A percentile compares a stretch with the other conserved stretches of the same genome.
These are phyloP conservation scores for Nephotettix cincticeps DNA, from an alignment of 1,140 invertebrate genomes.

Conservation along the genomic window DNA sequence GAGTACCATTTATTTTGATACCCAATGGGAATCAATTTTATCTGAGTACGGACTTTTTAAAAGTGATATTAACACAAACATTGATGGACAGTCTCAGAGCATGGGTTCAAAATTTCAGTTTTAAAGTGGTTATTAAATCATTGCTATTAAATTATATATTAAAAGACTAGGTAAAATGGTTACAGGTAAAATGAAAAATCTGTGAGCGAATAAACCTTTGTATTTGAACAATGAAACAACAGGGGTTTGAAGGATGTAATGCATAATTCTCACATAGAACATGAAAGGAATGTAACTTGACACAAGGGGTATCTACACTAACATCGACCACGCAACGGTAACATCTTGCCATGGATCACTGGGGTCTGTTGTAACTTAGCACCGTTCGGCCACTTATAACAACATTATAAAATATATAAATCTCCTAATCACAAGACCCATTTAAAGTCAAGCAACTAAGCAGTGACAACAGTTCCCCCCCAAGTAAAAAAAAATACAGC, in stretches of 20 bases:
- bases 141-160: too few relatives aligned
- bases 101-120: too few relatives aligned
- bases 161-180: too few relatives aligned
- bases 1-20: too few relatives aligned
- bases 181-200: neutral
- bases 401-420: conserved; percentile 18
- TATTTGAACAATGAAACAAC: conserved; percentile 21
- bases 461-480: too few relatives aligned
- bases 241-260: neutral
- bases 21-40: too few relatives aligned
- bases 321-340: conserved; percentile 13
- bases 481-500: too few relatives aligned
- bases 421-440: neutral
- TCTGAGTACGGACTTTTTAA: too few relatives aligned
- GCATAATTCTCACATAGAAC: neutral
- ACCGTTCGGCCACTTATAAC: neutral
- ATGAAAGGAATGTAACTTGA: conserved; percentile 18
- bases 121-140: too few relatives aligned
- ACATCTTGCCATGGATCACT: neutral
- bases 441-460: too few relatives aligned
- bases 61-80: too few relatives aligned
- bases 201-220: conserved; percentile 3
- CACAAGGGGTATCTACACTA: conserved; percentile 1
- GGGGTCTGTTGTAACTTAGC: neutral
- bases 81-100: too few relatives aligned